Evolutionary conservation across 2,113 vertebrate species (phyloP).

Genomic region (Sus scrofa): T2T-Sscrofa CM000812.6:172381501-172382000

Average conservation of each 20-base stretch:
- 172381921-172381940: background rate
- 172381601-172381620: conserved; percentile 38
- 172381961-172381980: background rate
- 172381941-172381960: background rate
- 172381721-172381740: background rate
- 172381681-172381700: background rate
- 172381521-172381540: conserved; percentile 45
- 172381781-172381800: background rate
- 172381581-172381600: conserved; percentile 71
- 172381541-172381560: conserved; percentile 46
- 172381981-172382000: background rate
- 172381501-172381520: conserved; percentile 44
- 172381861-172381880: background rate
- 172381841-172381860: background rate
- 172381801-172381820: background rate
- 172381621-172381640: conserved; percentile 22
- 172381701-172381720: background rate
- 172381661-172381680: conserved; percentile 45
- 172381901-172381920: background rate
- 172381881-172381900: background rate
- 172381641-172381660: conserved; percentile 34
- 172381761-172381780: background rate
- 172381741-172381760: background rate
- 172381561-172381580: conserved; percentile 44
- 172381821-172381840: conserved; percentile 31